Evolutionary conservation across 2,888 invertebrate genomes (phyloP).

Genomic region (Odontomyia ornata): DNA sequence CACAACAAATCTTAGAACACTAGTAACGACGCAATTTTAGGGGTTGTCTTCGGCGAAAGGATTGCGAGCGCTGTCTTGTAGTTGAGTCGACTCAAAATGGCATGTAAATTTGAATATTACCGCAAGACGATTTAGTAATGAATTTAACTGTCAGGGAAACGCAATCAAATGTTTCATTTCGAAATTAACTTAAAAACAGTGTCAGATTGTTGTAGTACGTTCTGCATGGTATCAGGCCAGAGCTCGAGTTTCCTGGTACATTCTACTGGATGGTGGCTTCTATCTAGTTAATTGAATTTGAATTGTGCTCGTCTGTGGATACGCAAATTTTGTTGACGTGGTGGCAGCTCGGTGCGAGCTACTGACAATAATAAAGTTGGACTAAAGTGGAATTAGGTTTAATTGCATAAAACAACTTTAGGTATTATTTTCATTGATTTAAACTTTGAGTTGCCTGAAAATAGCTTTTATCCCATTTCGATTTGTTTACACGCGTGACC

Average conservation of each 20-base stretch:
- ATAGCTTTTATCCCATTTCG: background rate
- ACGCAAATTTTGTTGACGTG: conserved; percentile 1
- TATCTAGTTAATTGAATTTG: conserved; percentile 23
- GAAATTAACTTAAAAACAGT: conserved; percentile 34
- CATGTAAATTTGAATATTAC: conserved; percentile 27
- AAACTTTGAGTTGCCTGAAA: background rate
- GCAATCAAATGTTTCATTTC: conserved; percentile 38
- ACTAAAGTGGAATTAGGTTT: conserved; percentile 7
- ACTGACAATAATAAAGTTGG: background rate
- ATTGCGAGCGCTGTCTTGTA: too few species aligned
- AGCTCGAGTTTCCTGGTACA: background rate
- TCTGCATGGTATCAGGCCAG: background rate
- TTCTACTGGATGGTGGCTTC: conserved; percentile 4
- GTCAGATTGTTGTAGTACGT: conserved; percentile 12
- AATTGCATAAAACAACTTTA: background rate
- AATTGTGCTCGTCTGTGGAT: background rate
- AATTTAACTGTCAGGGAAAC: conserved; percentile 7
- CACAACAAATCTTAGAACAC: too few species aligned
- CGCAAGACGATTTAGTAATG: conserved; percentile 13
- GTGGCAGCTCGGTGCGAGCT: background rate
- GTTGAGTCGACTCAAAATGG: background rate
- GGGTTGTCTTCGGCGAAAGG: too few species aligned
- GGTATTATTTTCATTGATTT: background rate
- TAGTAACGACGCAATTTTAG: too few species aligned
- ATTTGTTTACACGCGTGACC: conserved; percentile 1